phyloP scores from a whole-genome alignment of 2,888 invertebrate species.

The Ernsta delagoae region DNA sequence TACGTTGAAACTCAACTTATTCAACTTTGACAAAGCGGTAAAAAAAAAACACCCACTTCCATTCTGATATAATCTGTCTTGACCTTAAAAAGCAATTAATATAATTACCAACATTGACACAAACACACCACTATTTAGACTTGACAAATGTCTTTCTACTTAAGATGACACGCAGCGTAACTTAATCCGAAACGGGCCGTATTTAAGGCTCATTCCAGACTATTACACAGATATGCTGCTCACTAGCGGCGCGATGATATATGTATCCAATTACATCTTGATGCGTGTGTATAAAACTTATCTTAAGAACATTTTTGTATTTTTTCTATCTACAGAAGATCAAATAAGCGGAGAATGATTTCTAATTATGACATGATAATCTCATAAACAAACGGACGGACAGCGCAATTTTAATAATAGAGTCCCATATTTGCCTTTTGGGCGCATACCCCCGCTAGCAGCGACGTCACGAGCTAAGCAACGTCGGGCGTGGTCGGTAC shows the following conservation, averaged over 20 bases:
- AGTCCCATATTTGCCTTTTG: too few relatives aligned
- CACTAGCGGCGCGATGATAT: conserved; percentile 5
- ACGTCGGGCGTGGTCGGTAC: too few relatives aligned
- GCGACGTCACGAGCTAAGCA: too few relatives aligned
- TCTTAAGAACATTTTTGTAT: not conserved
- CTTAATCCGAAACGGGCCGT: conserved; percentile 10
- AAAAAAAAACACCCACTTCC: not conserved
- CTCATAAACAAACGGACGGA: too few relatives aligned
- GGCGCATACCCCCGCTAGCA: too few relatives aligned
- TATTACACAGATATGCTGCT: not conserved
- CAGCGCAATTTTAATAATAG: too few relatives aligned
- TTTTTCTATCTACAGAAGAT: too few relatives aligned
- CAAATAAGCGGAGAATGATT: too few relatives aligned
- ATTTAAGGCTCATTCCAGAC: conserved; percentile 20
- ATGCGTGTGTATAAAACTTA: not conserved
- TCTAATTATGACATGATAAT: too few relatives aligned
- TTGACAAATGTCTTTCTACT: conserved; percentile 8
- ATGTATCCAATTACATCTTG: conserved; percentile 16
- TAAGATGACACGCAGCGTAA: not conserved
- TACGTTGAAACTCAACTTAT: too few relatives aligned
- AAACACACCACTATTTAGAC: conserved; percentile 4
- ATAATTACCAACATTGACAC: not conserved
- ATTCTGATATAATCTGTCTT: conserved; percentile 7
- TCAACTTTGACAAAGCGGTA: not conserved
- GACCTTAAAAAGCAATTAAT: conserved; percentile 17